Evolutionary conservation across 2,113 vertebrate species (phyloP).

Genomic region (Leptosomus discolor): DNA sequence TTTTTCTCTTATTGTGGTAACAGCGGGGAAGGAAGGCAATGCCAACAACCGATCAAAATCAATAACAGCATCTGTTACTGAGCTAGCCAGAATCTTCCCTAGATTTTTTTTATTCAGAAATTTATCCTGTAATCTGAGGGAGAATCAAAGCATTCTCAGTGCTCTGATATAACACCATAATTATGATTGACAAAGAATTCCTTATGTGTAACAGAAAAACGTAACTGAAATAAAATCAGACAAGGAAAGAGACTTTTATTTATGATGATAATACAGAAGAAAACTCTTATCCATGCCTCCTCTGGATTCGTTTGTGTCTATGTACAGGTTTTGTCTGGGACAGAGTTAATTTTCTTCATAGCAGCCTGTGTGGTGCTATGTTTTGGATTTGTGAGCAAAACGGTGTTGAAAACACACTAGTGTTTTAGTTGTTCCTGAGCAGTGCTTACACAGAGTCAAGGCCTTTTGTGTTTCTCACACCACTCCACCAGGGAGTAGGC

Average conservation of each 20-base stretch:
- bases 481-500: accelerated
- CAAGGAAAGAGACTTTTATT: not conserved
- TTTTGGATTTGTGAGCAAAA: not conserved
- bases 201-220: not conserved
- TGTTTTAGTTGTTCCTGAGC: not conserved
- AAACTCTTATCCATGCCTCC: not conserved
- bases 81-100: not conserved
- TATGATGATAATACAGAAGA: not conserved
- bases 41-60: conserved; percentile 4
- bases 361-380: accelerated
- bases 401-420: accelerated
- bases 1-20: not conserved
- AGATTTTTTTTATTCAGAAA: not conserved
- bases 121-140: not conserved
- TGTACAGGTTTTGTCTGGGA: not conserved
- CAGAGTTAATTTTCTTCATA: not conserved
- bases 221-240: not conserved
- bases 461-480: not conserved
- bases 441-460: not conserved
- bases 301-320: not conserved
- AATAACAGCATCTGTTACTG: not conserved
- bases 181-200: not conserved
- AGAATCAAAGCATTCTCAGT: not conserved
- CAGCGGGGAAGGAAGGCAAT: not conserved
- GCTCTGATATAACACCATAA: not conserved